Base-by-base conservation (phyloP, 2,113 vertebrate species). In the Menura novaehollandiae region DNA sequence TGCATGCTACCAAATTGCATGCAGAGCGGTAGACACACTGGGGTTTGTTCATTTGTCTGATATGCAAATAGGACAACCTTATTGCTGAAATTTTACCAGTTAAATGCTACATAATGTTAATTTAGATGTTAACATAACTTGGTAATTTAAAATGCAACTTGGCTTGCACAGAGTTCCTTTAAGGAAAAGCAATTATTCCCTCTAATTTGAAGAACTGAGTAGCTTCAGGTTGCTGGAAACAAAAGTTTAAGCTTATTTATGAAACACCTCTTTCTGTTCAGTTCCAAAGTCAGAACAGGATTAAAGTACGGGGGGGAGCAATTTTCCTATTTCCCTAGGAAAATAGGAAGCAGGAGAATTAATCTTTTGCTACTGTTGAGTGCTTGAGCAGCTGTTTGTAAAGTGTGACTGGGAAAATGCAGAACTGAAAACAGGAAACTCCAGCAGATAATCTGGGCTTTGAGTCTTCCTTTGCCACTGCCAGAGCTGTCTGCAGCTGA, bases 11-110 rank as follows among this genome's bases (percentile, higher is more conserved):
- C 7, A 28, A 49, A 22, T 15, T 49, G 18, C 10, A 3, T 12
- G 30, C 1, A 1, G 1, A 28, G 5, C 18, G 15, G 39, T 4
- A 39, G 58, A 8, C 15, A 52, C 9, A 24, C 39, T 20, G 41
- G 14, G 5, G 60, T 74, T 67, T 72, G 35, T 30, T 64, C 6
- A 9, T 35, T 68, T 41, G 13, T 68, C 46, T 84, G 49, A 52
- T 55, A 12, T 5, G 39, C 37, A 32, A 76, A 58, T 35, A 72
- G 47, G 37, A 24, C 33, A 47, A 12, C 33, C 13, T 67, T 53
- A 20, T 15, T 62, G n/a, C 33, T 79, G 19, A 69, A 44, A 49
- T 60, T 88, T 80, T 66, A 60, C 13, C 32, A 75, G 49, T 47
- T 82, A 73, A 89, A 63, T 47, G 18, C 35, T 49, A 71, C 72